phyloP scores from a whole-genome alignment of 2,888 invertebrate genomes.

The Ectemnius cavifrons region DNA sequence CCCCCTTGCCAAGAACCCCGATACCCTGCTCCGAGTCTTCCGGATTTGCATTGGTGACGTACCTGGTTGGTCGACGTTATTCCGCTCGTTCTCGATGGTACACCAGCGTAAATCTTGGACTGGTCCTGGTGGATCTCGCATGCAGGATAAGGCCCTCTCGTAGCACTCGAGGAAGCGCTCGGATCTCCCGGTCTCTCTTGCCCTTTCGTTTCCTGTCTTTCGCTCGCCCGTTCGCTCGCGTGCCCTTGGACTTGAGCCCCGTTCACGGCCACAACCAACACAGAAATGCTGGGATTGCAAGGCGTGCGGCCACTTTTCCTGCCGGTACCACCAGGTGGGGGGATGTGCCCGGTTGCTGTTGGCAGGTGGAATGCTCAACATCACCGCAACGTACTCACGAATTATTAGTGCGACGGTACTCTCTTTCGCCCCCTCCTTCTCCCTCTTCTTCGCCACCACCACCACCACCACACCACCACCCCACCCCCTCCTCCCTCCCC shows the following conservation, averaged over 20 bases:
- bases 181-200: conserved; percentile 25
- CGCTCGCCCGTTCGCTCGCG: conserved; percentile 50
- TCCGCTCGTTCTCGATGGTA: conserved; percentile 15
- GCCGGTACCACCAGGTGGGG: conserved; percentile 69
- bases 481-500: too few species aligned
- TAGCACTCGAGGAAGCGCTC: conserved; percentile 46
- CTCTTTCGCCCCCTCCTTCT: conserved; percentile 8
- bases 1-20: not conserved
- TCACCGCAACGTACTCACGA: conserved; percentile 68
- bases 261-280: conserved; percentile 77
- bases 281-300: conserved; percentile 76
- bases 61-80: conserved; percentile 8
- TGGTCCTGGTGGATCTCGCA: conserved; percentile 47
- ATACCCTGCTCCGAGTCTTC: not conserved
- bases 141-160: conserved; percentile 45
- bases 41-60: conserved; percentile 20
- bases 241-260: conserved; percentile 77
- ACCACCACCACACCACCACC: too few species aligned
- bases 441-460: too few species aligned
- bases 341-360: conserved; percentile 70
- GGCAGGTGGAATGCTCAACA: conserved; percentile 75
- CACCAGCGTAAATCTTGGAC: conserved; percentile 47
- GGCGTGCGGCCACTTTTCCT: conserved; percentile 76
- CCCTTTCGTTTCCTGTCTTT: conserved; percentile 23
- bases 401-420: conserved; percentile 71